phyloP scores from a whole-genome alignment of 2,888 invertebrate genomes.

The Hedychridium roseum region DNA sequence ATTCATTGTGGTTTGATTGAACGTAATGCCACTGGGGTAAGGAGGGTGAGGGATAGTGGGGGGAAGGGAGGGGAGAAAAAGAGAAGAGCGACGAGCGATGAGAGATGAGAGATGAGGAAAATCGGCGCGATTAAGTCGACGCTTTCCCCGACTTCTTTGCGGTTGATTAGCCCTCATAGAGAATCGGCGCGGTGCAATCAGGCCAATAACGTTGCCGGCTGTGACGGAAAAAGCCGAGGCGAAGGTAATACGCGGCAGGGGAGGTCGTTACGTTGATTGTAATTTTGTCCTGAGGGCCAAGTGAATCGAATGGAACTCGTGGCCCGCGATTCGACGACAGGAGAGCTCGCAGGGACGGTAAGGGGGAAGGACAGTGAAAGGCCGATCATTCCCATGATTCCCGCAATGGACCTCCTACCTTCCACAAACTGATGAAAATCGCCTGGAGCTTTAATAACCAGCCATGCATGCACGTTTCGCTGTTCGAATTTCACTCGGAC shows the following conservation, averaged over 20 bases:
- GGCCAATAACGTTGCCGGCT: conserved; percentile 36
- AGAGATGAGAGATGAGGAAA: too few relatives aligned
- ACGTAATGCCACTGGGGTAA: conserved; percentile 14
- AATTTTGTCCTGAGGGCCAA: conserved; percentile 43
- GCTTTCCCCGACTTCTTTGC: background rate
- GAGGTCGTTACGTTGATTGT: conserved; percentile 56
- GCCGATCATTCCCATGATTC: conserved; percentile 25
- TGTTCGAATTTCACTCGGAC: too few relatives aligned
- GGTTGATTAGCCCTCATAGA: conserved; percentile 1
- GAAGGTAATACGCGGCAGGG: conserved; percentile 28
- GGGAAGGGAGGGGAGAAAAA: background rate
- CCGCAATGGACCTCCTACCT: too few relatives aligned
- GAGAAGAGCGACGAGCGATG: conserved; percentile 3
- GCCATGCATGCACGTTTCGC: too few relatives aligned
- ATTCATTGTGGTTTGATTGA: too few relatives aligned
- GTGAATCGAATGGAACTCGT: conserved; percentile 29
- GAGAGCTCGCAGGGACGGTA: conserved; percentile 5
- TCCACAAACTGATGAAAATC: too few relatives aligned
- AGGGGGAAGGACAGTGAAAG: conserved; percentile 2
- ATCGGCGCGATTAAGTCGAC: conserved; percentile 1
- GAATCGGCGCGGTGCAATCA: conserved; percentile 32
- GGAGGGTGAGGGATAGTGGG: conserved; percentile 19
- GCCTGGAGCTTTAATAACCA: too few relatives aligned
- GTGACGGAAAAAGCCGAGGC: conserved; percentile 23
- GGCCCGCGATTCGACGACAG: too few relatives aligned